Evolutionary conservation across 2,888 invertebrate genomes (phyloP).

Genomic region (Eupithecia tripunctaria): DNA sequence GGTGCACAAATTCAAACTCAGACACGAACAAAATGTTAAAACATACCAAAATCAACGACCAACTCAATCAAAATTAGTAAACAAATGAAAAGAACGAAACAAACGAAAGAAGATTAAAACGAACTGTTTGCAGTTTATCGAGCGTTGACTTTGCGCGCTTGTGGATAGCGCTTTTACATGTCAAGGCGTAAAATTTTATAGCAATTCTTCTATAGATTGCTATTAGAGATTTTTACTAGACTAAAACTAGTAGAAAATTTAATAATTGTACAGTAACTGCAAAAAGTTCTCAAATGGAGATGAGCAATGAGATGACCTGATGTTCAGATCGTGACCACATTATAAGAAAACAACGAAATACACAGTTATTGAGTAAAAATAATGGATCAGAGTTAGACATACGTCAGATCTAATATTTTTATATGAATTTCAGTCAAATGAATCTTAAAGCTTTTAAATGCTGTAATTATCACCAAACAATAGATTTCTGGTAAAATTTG

Average conservation of each 20-base stretch:
- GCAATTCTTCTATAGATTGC: neutral
- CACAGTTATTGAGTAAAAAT: neutral
- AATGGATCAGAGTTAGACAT: neutral
- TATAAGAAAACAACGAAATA: constrained; percentile 6
- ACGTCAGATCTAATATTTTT: neutral
- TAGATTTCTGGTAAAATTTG: neutral
- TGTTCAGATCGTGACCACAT: constrained; percentile 36
- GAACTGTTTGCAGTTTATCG: constrained; percentile 58
- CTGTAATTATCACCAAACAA: neutral
- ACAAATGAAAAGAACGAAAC: constrained; percentile 52
- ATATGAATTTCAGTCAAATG: neutral
- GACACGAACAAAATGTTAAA: constrained; percentile 60
- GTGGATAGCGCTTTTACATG: neutral
- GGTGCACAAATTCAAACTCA: constrained; percentile 72
- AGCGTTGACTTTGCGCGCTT: neutral
- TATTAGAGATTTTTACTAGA: neutral
- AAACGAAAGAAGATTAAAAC: constrained; percentile 45
- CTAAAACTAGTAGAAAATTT: neutral
- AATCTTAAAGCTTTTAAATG: neutral
- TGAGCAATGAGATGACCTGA: constrained; percentile 63
- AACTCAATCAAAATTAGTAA: constrained; percentile 54
- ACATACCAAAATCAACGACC: constrained; percentile 58
- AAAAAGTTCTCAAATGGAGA: constrained; percentile 56
- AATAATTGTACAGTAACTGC: constrained; percentile 43
- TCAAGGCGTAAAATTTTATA: neutral